Evolutionary conservation across 2,797 vertebrate genomes (phyloP).

Genomic region (Ctenosaura bakeri): DNA sequence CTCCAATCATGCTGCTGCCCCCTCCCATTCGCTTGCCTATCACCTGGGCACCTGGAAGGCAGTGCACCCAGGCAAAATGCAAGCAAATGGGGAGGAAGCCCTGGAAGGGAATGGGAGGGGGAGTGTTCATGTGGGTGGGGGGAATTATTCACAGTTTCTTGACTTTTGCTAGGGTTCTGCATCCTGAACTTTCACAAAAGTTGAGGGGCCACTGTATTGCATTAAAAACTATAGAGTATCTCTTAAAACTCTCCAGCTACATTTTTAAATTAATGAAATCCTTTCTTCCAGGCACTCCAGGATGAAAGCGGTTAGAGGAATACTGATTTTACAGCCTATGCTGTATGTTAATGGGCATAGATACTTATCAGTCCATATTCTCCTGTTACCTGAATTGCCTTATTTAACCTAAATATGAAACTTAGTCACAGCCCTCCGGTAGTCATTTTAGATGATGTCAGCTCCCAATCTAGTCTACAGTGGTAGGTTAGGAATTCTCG

Average conservation of each 20-base stretch:
- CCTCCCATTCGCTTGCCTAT: no score
- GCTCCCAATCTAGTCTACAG: slow-evolving; percentile 66
- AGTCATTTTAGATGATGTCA: slow-evolving; percentile 53
- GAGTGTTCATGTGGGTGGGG: no score
- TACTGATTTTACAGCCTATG: not conserved
- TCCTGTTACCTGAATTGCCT: slow-evolving; percentile 10
- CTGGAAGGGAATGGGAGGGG: no score
- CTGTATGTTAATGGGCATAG: not conserved
- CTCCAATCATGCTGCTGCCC: no score
- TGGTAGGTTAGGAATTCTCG: slow-evolving; percentile 67
- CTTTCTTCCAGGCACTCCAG: slow-evolving; percentile 3
- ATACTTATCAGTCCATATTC: not conserved
- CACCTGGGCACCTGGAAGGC: no score
- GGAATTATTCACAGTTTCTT: no score
- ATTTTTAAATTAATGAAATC: not conserved
- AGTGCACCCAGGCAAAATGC: no score
- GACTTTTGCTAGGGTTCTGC: no score
- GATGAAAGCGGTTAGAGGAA: not conserved
- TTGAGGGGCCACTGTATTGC: not conserved
- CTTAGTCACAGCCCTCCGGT: slow-evolving; percentile 26
- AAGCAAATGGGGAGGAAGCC: no score
- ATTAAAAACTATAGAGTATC: not conserved
- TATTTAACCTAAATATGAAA: slow-evolving; percentile 43
- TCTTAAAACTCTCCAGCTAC: not conserved
- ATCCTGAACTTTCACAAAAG: no score